phyloP scores from a whole-genome alignment of 1,140 invertebrate genomes.

The Aphelinus atriplicis region DNA sequence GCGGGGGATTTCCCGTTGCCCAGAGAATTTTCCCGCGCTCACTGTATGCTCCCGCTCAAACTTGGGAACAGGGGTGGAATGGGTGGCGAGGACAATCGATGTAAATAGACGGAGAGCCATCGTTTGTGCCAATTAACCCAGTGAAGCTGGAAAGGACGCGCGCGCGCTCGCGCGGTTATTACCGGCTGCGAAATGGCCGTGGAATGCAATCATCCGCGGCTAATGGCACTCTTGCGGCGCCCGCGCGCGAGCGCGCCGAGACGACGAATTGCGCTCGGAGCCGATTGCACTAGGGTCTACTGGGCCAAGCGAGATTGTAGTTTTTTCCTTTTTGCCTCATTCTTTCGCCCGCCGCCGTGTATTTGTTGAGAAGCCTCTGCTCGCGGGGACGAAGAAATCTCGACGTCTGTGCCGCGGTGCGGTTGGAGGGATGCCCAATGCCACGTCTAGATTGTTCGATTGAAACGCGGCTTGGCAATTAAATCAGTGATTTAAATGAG shows the following conservation, averaged over 20 bases:
- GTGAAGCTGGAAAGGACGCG: constrained; percentile 25
- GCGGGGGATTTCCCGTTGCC: no score
- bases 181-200: constrained; percentile 4
- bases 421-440: no score
- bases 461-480: no score
- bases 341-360: not conserved
- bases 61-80: not conserved
- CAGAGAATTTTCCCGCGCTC: no score
- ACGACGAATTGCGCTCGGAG: not conserved
- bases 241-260: not conserved
- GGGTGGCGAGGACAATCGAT: constrained; percentile 14
- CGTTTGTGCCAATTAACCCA: constrained; percentile 49
- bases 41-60: no score
- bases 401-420: no score
- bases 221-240: constrained; percentile 10
- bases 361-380: no score
- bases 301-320: not conserved
- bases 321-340: not conserved
- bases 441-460: no score
- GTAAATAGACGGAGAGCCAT: constrained; percentile 42
- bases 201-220: constrained; percentile 23
- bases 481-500: no score
- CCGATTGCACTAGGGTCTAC: not conserved
- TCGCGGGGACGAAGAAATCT: no score
- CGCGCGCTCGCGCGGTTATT: not conserved